phyloP scores from a whole-genome alignment of 2,888 invertebrate genomes.

The Scelioninae gen. 1 region DNA sequence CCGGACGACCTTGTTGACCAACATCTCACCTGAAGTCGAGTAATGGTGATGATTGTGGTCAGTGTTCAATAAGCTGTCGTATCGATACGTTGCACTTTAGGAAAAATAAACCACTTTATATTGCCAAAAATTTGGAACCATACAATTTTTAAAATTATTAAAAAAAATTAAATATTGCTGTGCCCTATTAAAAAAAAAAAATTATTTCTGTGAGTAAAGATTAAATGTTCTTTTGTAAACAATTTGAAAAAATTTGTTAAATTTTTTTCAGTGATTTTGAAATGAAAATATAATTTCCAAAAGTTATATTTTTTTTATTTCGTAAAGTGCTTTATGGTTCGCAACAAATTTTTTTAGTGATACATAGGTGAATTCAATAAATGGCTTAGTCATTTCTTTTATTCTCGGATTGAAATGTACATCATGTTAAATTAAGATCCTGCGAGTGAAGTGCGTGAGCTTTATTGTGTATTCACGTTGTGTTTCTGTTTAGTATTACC shows the following conservation, averaged over 20 bases:
- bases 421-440: constrained; percentile 14
- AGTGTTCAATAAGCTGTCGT: constrained; percentile 67
- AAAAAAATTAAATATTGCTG: no score
- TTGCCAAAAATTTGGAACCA: no score
- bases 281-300: background rate
- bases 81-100: constrained; percentile 61
- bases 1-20: constrained; percentile 68
- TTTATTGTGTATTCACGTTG: constrained; percentile 41
- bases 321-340: background rate
- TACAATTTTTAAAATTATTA: no score
- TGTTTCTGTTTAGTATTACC: constrained; percentile 49
- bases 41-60: constrained; percentile 66
- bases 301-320: background rate
- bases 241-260: background rate
- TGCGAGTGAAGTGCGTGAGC: constrained; percentile 23
- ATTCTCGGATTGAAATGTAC: background rate
- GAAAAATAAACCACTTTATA: constrained; percentile 18
- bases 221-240: no score
- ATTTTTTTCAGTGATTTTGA: background rate
- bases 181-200: no score
- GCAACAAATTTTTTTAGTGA: background rate
- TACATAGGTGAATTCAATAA: background rate
- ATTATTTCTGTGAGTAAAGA: background rate
- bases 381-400: background rate
- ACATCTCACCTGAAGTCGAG: constrained; percentile 66